Percentiles rank a stretch among this genome's conserved stretches.
phyloP scores from a whole-genome alignment of 30 jellyfish, hydroid and myxozoan genomes.

The Aurelia aurita region DNA sequence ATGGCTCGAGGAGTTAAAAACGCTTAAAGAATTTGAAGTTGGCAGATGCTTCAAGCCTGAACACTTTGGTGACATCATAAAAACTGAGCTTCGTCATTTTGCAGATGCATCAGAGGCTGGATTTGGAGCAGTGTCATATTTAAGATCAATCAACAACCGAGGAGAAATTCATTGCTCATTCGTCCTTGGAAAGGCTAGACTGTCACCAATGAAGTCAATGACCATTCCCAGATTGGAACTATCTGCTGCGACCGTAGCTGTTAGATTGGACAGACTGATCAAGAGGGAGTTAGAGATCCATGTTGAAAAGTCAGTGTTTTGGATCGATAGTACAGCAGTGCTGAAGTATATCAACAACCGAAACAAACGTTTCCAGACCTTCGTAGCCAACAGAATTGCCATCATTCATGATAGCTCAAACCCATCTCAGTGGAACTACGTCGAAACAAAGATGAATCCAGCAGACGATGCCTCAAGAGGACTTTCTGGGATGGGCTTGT shows the following conservation, averaged over 20 bases:
- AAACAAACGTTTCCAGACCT: conserved; percentile 31
- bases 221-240: conserved; percentile 68
- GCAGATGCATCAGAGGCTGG: conserved; percentile 52
- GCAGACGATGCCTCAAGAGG: conserved; percentile 77
- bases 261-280: conserved; percentile 6
- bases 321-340: conserved; percentile 77
- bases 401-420: conserved; percentile 58
- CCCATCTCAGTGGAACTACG: conserved; percentile 65
- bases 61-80: conserved; percentile 1
- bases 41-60: conserved; percentile 15
- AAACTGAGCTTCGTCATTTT: conserved; percentile 35
- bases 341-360: conserved; percentile 42
- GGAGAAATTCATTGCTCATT: conserved; percentile 50
- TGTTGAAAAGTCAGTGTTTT: conserved; percentile 16
- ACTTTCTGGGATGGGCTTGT: conserved; percentile 42
- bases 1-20: conserved; percentile 22
- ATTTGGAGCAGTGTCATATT: conserved; percentile 43
- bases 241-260: conserved; percentile 46
- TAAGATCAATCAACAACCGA: background rate
- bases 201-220: conserved; percentile 31
- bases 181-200: conserved; percentile 59
- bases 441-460: conserved; percentile 31
- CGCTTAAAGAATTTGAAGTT: background rate
- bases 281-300: conserved; percentile 26
- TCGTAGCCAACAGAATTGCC: conserved; percentile 56